These are phyloP conservation scores for Pseudochaenichthys georgianus DNA, from an alignment of 2,797 vertebrate species.

Conservation along the genomic window DNA sequence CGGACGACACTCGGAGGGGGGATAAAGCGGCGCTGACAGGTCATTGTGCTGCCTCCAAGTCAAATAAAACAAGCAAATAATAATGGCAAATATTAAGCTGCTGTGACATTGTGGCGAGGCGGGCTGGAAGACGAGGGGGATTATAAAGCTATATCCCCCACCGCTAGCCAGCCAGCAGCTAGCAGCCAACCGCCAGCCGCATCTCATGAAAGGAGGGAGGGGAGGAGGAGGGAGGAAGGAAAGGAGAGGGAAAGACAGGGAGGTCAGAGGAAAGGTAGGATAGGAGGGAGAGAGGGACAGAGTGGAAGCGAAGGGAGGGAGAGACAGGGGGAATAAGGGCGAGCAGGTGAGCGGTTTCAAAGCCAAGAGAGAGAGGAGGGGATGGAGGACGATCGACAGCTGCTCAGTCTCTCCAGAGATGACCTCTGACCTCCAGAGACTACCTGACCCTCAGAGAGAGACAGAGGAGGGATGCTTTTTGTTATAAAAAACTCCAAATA, in stretches of 20 bases:
- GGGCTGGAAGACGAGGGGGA: conserved; percentile 82
- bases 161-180: conserved; percentile 71
- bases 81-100: conserved; percentile 89
- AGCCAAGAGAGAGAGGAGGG: conserved; percentile 33
- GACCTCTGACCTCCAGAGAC: conserved; percentile 66
- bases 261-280: conserved; percentile 56
- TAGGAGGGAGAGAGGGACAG: conserved; percentile 11
- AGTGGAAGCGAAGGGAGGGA: conserved; percentile 6
- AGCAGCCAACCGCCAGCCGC: conserved; percentile 67
- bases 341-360: conserved; percentile 53
- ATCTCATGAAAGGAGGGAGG: conserved; percentile 61
- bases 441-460: conserved; percentile 62
- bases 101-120: conserved; percentile 87
- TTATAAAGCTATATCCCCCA: conserved; percentile 82
- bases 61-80: conserved; percentile 90
- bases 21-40: conserved; percentile 85
- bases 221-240: conserved; percentile 7
- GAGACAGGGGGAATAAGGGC: conserved; percentile 3
- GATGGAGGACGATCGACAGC: conserved; percentile 56
- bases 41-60: conserved; percentile 85
- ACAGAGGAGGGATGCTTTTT: not conserved
- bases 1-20: conserved; percentile 82
- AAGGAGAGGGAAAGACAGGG: conserved; percentile 30
- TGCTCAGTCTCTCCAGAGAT: conserved; percentile 61
- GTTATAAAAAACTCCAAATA: not conserved